A percentile compares a stretch with the other conserved stretches of the same genome.
Conservation (phyloP, 2,113 vertebrate species). For the Microcebus ravelobensis region DNA sequence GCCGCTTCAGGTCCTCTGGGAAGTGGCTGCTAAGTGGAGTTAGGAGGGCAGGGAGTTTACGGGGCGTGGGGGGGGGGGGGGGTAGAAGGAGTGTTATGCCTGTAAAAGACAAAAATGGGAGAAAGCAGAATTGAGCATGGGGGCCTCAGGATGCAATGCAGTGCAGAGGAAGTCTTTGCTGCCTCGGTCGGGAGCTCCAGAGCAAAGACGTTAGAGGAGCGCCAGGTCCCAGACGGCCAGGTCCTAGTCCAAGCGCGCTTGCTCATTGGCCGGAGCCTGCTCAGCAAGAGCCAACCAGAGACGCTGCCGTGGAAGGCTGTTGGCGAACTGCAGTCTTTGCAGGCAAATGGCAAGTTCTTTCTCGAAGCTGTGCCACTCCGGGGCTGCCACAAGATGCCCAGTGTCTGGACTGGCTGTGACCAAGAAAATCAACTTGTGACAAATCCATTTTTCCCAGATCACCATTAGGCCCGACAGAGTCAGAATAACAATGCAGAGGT, state of each 20-base stretch:
- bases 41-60: neutral
- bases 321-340: neutral
- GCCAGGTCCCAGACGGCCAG: neutral
- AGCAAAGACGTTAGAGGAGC: neutral
- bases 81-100: neutral
- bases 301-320: neutral
- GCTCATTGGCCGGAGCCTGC: neutral
- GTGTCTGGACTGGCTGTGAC: neutral
- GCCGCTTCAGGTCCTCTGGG: neutral
- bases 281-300: neutral
- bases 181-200: fast-evolving
- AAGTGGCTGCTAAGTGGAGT: neutral
- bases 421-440: neutral
- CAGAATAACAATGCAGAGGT: neutral
- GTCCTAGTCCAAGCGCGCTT: neutral
- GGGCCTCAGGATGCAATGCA: neutral
- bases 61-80: too few species aligned
- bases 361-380: neutral
- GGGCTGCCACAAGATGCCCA: neutral
- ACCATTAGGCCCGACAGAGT: neutral
- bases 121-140: neutral
- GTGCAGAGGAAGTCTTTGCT: neutral
- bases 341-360: neutral
- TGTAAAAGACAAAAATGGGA: neutral
- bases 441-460: neutral